Evolutionary conservation across 2,797 vertebrate genomes (phyloP).

Genomic region (Eupleurogrammus muticus): DNA sequence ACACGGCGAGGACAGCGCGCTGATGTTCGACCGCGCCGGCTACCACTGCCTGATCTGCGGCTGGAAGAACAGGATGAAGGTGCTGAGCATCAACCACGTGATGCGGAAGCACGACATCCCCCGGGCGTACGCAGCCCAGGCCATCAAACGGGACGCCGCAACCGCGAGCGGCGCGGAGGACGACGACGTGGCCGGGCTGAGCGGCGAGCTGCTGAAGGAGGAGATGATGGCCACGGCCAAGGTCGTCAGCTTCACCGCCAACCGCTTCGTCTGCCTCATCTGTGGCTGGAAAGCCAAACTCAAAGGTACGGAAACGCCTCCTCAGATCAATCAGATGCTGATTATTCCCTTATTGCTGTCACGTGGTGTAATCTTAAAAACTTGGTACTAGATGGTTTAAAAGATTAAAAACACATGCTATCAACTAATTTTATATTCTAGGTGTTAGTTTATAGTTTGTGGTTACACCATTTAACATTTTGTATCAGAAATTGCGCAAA

Average conservation of each 20-base stretch:
- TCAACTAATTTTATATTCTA: too few species aligned
- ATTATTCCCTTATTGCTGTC: too few species aligned
- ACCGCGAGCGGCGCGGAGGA: neutral
- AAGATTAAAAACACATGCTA: too few species aligned
- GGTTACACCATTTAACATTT: too few species aligned
- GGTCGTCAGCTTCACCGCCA: constrained; percentile 55
- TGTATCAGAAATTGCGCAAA: too few species aligned
- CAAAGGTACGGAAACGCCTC: constrained; percentile 51
- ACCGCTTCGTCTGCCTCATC: constrained; percentile 67
- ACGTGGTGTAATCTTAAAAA: too few species aligned
- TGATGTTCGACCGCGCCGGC: constrained; percentile 18
- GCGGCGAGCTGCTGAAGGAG: constrained; percentile 55
- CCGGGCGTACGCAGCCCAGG: constrained; percentile 46
- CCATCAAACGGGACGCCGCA: constrained; percentile 28
- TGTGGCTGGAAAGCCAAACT: constrained; percentile 76
- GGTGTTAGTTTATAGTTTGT: too few species aligned
- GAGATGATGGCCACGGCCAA: constrained; percentile 63
- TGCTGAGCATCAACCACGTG: constrained; percentile 51
- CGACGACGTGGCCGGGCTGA: constrained; percentile 43
- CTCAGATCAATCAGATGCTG: too few species aligned
- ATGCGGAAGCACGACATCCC: constrained; percentile 69
- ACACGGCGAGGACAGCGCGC: constrained; percentile 17
- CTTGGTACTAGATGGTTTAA: too few species aligned
- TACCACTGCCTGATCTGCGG: constrained; percentile 67
- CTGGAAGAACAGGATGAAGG: constrained; percentile 64